These are phyloP conservation scores for Xiphophorus hellerii DNA, from an alignment of 2,113 vertebrate species.

Conservation along the genomic window DNA sequence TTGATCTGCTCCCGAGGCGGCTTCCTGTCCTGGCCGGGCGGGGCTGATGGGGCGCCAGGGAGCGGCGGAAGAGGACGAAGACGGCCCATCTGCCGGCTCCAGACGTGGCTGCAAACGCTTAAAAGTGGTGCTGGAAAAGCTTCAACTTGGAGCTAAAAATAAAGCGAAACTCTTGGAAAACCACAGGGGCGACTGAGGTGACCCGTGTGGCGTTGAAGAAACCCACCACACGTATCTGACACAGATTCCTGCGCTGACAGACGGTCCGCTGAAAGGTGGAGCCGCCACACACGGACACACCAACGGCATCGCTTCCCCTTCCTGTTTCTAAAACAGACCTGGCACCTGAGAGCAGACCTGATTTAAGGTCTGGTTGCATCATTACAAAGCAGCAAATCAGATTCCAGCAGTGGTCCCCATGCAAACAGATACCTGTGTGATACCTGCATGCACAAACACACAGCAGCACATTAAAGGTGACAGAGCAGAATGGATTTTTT, in stretches of 20 bases:
- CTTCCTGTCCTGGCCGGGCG: slow-evolving; percentile 94
- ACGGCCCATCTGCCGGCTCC: slow-evolving; percentile 97
- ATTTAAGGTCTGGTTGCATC: slow-evolving; percentile 28
- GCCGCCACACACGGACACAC: slow-evolving; percentile 30
- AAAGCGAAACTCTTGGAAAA: slow-evolving; percentile 87
- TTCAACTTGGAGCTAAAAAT: slow-evolving; percentile 92
- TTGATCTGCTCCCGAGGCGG: slow-evolving; percentile 89
- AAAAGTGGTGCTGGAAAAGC: slow-evolving; percentile 84
- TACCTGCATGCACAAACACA: slow-evolving; percentile 11
- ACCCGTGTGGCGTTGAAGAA: slow-evolving; percentile 84
- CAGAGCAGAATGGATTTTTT: slow-evolving; percentile 75
- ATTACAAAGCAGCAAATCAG: not conserved
- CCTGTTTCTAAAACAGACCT: slow-evolving; percentile 47
- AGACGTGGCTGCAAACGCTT: slow-evolving; percentile 75
- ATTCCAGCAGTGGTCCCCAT: not conserved
- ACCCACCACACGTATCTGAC: slow-evolving; percentile 36
- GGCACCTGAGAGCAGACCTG: slow-evolving; percentile 10
- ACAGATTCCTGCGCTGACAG: slow-evolving; percentile 47
- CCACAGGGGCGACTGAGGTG: slow-evolving; percentile 85
- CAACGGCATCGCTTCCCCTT: slow-evolving; percentile 48
- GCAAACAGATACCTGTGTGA: not conserved
- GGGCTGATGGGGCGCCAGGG: slow-evolving; percentile 83
- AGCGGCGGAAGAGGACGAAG: slow-evolving; percentile 94
- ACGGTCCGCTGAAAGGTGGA: slow-evolving; percentile 7
- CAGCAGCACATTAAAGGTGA: slow-evolving; percentile 4